A percentile compares a stretch with the other conserved stretches of the same genome.
phyloP scores from a whole-genome alignment of 2,113 vertebrate species.

The Shinisaurus crocodilurus region DNA sequence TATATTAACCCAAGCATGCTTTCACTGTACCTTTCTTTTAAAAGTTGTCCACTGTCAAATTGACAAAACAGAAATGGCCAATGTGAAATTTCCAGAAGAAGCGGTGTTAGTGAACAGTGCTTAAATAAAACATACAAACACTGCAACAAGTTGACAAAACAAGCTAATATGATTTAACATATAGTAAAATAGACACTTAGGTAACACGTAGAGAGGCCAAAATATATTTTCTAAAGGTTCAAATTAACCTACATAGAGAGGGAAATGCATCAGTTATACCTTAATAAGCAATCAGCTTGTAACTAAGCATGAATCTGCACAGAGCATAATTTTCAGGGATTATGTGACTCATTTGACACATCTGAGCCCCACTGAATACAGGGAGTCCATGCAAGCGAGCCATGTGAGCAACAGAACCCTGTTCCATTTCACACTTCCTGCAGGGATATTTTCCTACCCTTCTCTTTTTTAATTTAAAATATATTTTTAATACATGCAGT shows the following conservation, averaged over 20 bases:
- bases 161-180: neutral
- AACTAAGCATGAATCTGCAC: neutral
- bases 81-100: neutral
- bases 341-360: neutral
- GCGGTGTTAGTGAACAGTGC: neutral
- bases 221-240: neutral
- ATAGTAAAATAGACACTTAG: neutral
- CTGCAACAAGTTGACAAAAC: neutral
- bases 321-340: neutral
- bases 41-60: neutral
- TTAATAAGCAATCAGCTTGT: neutral
- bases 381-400: neutral
- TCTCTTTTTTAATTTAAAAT: neutral
- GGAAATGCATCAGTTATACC: neutral
- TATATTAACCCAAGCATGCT: neutral
- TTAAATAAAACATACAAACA: neutral
- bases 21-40: neutral
- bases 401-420: neutral
- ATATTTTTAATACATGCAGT: neutral
- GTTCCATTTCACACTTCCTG: neutral
- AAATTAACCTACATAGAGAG: neutral
- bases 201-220: neutral
- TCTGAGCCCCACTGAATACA: neutral
- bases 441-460: neutral
- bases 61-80: neutral